Conservation (phyloP, 2,797 vertebrate genomes). For the Gila robusta region DNA sequence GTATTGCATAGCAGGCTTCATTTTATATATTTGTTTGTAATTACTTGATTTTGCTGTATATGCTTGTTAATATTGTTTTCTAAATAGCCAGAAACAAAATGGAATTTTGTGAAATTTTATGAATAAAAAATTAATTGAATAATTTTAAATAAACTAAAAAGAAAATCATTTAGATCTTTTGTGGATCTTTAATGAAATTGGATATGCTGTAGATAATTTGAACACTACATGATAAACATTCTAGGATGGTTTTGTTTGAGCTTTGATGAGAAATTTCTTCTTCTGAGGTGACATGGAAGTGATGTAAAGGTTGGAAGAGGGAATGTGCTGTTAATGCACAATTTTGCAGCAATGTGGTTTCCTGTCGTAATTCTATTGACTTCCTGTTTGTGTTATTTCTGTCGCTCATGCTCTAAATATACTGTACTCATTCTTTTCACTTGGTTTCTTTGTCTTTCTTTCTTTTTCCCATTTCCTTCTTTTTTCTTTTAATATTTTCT, state of each 20-base stretch:
- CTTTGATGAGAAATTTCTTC: background rate
- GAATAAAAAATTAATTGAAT: background rate
- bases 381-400: constrained; percentile 78
- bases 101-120: background rate
- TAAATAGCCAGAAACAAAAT: background rate
- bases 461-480: background rate
- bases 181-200: background rate
- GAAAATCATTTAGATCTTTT: background rate
- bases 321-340: constrained; percentile 61
- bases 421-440: constrained; percentile 41
- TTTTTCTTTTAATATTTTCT: background rate
- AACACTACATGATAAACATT: background rate
- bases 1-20: constrained; percentile 9
- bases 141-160: constrained; percentile 23
- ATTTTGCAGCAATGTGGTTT: constrained; percentile 75
- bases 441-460: constrained; percentile 2
- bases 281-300: constrained; percentile 39
- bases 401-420: constrained; percentile 68
- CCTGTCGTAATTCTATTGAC: constrained; percentile 74
- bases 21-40: background rate
- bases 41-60: constrained; percentile 1
- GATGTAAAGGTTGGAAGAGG: constrained; percentile 53
- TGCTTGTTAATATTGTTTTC: constrained; percentile 6
- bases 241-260: background rate
- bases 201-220: background rate